These are phyloP conservation scores for Caradrina clavipalpis DNA, from an alignment of 2,888 invertebrate species.

Conservation along the genomic window DNA sequence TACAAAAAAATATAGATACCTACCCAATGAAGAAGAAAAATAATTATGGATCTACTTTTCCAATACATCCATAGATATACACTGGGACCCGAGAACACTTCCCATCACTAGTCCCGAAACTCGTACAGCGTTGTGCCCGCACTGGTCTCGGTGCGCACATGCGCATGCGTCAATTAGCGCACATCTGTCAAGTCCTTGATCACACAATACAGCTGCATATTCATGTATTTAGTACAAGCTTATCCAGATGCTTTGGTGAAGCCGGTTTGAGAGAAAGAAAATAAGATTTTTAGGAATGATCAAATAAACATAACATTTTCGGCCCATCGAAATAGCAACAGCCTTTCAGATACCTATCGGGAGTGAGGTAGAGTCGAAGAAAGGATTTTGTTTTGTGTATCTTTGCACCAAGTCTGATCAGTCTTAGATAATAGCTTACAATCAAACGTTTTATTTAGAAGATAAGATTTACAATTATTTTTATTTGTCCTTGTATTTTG, in stretches of 20 bases:
- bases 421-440: not conserved
- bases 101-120: constrained; percentile 48
- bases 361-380: not conserved
- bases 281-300: not conserved
- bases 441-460: not conserved
- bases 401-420: no score
- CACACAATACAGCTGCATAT: constrained; percentile 44
- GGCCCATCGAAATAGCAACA: no score
- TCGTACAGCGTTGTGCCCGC: constrained; percentile 16
- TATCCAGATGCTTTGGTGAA: constrained; percentile 17
- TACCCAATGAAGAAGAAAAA: not conserved
- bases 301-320: not conserved
- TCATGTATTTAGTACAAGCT: constrained; percentile 39
- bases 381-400: not conserved
- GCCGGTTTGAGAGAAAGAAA: constrained; percentile 3
- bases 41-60: not conserved
- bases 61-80: not conserved
- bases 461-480: not conserved
- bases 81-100: not conserved
- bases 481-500: not conserved
- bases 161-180: constrained; percentile 59
- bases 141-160: constrained; percentile 21
- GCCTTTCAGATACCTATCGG: not conserved
- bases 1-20: not conserved
- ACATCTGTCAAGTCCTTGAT: constrained; percentile 59